Evolutionary conservation across 2,797 vertebrate species (phyloP), one percentile per base, ranked within the genome.

Genomic region (Rhinogobio ventralis): DNA sequence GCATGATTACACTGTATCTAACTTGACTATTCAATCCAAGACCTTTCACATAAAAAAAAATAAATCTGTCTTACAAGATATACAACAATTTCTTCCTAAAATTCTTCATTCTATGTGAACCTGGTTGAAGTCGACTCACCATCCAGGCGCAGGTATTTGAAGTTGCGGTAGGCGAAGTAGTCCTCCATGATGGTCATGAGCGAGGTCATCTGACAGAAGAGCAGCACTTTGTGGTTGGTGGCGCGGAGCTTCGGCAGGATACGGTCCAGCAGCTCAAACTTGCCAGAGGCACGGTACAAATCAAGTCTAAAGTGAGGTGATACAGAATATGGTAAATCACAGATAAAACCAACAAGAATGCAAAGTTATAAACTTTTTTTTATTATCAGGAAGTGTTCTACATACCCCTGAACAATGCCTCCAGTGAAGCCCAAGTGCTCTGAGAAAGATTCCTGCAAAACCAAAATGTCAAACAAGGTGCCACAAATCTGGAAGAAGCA

Each of bases 121-220:
- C 46, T 5, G 33, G 15, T 11, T 39, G 3, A 7, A 23, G n/a
- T 3, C 28, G 5, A 85, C 95, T 95, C 91, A 99, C 98, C 98
- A 0, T 99, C 98, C 81, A 99, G 95, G 89, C 98, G 95, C 90
- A 99, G 96, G 94, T 99, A 99, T 90, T 99, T 99, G 92, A 99
- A 99, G 89, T 94, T 97, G 0, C 98, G 97, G 86, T 97, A 99
- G 0, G 96, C 96, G 3, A 99, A 99, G 87, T 99, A 99, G 77
- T 99, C 98, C 83, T 99, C 98, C 98, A 99, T 99, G 93, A 99
- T 99, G 89, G 98, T 99, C 98, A 99, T 99, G 86, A 99, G 96
- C 0, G 98, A 92, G 46, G 98, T 99, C 98, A 99, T 99, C 90
- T 99, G 98, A 93, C 98, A 99, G 94, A 99, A 99, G 1, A 99